phyloP scores from a whole-genome alignment of 2,888 invertebrate genomes.

The Pterostichus niger region DNA sequence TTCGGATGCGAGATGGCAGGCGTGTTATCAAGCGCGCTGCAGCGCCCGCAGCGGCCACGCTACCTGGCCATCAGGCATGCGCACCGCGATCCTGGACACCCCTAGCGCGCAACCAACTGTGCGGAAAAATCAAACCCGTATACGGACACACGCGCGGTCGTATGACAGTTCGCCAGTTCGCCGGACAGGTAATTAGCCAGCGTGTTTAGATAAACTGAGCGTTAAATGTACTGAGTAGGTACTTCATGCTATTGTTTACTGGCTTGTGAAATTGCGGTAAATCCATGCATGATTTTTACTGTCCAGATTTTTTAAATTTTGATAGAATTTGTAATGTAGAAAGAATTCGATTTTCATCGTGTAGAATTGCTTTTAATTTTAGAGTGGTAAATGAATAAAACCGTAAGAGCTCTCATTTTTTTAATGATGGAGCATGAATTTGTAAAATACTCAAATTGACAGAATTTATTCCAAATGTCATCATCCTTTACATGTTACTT shows the following conservation, averaged over 20 bases:
- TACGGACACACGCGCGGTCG: not conserved
- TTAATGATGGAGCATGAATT: no score
- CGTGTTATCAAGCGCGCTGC: constrained; percentile 31
- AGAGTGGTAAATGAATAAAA: no score
- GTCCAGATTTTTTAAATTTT: not conserved
- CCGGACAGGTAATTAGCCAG: constrained; percentile 49
- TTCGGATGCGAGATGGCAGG: constrained; percentile 23
- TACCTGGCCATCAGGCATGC: constrained; percentile 49
- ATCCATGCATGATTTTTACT: not conserved
- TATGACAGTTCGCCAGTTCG: constrained; percentile 36
- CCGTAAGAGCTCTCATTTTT: no score
- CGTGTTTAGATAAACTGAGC: constrained; percentile 51
- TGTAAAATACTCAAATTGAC: no score
- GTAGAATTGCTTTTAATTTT: no score
- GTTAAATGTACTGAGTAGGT: constrained; percentile 17
- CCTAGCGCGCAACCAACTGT: constrained; percentile 40
- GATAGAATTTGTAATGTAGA: not conserved
- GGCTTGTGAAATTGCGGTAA: not conserved
- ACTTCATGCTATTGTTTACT: constrained; percentile 24
- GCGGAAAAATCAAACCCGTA: constrained; percentile 55
- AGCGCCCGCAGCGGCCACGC: constrained; percentile 24
- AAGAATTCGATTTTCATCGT: not conserved
- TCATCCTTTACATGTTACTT: no score
- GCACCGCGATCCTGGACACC: constrained; percentile 35
- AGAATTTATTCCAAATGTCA: no score